Conservation (phyloP, 2,797 vertebrate species). For the Sebastes iracundus region DNA sequence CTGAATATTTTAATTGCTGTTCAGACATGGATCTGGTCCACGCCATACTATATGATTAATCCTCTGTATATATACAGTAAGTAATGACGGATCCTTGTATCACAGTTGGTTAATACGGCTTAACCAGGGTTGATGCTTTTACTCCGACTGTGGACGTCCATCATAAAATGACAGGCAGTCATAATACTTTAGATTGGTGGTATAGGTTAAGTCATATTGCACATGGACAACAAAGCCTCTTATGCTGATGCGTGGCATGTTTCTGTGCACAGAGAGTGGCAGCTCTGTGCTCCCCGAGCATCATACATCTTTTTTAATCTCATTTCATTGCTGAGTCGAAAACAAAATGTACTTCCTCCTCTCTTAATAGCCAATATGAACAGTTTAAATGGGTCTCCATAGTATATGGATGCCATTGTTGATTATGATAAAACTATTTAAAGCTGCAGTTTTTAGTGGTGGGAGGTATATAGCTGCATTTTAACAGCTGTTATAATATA, state of each 20-base stretch:
- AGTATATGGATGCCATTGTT: background rate
- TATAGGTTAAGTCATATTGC: conserved; percentile 35
- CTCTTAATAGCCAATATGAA: background rate
- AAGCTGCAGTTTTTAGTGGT: background rate
- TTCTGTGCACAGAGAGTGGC: conserved; percentile 9
- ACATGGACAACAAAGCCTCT: conserved; percentile 43
- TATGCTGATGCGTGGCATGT: conserved; percentile 15
- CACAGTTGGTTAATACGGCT: conserved; percentile 51
- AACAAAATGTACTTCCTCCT: conserved; percentile 10
- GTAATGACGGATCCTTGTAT: conserved; percentile 36
- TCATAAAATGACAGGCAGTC: conserved; percentile 13
- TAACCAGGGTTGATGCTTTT: conserved; percentile 33
- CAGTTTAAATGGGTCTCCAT: background rate
- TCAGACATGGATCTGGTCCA: conserved; percentile 13
- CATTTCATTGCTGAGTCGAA: conserved; percentile 8
- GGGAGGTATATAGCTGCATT: background rate
- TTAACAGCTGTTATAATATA: background rate
- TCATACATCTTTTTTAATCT: conserved; percentile 34
- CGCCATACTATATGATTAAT: conserved; percentile 26
- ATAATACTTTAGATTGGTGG: conserved; percentile 20
- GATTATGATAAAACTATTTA: background rate
- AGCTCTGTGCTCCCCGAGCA: conserved; percentile 9
- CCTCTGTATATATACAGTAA: conserved; percentile 27
- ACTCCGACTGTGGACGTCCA: conserved; percentile 2
- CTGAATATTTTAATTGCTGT: conserved; percentile 2